Conservation (phyloP, 2,888 invertebrate genomes). For the Noctua pronuba region DNA sequence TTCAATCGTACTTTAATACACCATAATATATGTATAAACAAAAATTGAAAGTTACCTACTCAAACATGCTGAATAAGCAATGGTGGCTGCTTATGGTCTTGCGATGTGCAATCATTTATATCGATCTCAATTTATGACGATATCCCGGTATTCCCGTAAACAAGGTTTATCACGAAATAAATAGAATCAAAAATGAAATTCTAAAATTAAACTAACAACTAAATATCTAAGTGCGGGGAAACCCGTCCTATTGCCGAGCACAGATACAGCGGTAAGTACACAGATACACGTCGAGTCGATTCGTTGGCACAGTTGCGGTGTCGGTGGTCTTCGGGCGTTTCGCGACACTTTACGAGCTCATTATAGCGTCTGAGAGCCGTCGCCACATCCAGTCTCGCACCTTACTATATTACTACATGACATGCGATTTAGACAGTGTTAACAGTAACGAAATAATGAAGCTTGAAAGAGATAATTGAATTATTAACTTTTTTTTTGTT, state of each 20-base stretch:
- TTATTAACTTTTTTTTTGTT: constrained; percentile 27
- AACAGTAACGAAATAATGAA: constrained; percentile 34
- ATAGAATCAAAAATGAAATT: constrained; percentile 16
- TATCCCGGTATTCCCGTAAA: background rate
- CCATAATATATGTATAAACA: background rate
- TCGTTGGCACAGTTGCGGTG: constrained; percentile 61
- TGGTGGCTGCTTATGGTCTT: too few species aligned
- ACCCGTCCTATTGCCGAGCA: constrained; percentile 52
- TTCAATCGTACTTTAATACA: background rate
- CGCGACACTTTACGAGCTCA: constrained; percentile 70
- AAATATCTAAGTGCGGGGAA: constrained; percentile 55
- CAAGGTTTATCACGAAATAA: background rate
- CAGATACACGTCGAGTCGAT: constrained; percentile 35
- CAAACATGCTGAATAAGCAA: background rate
- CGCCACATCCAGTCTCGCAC: constrained; percentile 53
- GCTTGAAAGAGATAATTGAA: constrained; percentile 17
- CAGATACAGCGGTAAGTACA: constrained; percentile 44
- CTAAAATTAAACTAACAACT: constrained; percentile 27
- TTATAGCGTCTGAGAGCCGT: constrained; percentile 68
- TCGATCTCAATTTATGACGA: background rate
- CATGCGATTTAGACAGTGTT: constrained; percentile 36
- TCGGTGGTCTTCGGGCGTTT: constrained; percentile 65
- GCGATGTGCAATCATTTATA: background rate
- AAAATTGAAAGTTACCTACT: background rate
- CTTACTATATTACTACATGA: constrained; percentile 63